Base-by-base conservation (phyloP, 2,888 invertebrate genomes). In the Athetis lepigone region DNA sequence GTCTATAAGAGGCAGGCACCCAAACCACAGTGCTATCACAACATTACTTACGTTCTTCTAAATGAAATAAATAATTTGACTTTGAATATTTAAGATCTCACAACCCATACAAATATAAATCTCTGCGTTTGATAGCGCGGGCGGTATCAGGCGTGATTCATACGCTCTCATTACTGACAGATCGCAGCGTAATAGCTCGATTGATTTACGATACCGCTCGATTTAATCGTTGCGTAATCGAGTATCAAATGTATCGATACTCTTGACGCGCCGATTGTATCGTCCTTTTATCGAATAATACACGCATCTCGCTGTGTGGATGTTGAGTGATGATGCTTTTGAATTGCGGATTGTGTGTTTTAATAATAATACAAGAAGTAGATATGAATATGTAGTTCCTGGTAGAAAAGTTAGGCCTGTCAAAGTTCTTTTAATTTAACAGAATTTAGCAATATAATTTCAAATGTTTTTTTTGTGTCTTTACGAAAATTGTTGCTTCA, bases 101-200 rank as follows among this genome's bases (percentile, higher is more conserved):
- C 54, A 75, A 55, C 40, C 42, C 50, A 46, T 61, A 59, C 57
- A 59, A 75, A 64, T 63, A 80, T 79, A 79, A 75, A 80, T 72
- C 73, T 69, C 16, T 13, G 65, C 39, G 49, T 65, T 66, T 66
- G 64, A 74, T 70, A 56, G 70, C 70, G 64, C 64, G 55, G 64
- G 73, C 73, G 74, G 68, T 70, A 80, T 70, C 63, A 80, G 79
- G 72, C 87, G 88, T 91, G 93, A 92, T 90, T 91, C 91, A 92
- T 90, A 84, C 84, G 91, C 88, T 90, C 91, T 85, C 90, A 85
- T 90, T 92, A 91, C 85, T 88, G 93, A 93, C 92, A 90, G 92
- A 90, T 90, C 88, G 89, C 87, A 83, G 88, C 86, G 87, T 91
- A 92, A 92, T 92, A 88, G 88, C 83, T 74, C 88, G 88, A 91